Base-by-base conservation (phyloP, 2,113 vertebrate genomes). In the Mus musculus region DNA sequence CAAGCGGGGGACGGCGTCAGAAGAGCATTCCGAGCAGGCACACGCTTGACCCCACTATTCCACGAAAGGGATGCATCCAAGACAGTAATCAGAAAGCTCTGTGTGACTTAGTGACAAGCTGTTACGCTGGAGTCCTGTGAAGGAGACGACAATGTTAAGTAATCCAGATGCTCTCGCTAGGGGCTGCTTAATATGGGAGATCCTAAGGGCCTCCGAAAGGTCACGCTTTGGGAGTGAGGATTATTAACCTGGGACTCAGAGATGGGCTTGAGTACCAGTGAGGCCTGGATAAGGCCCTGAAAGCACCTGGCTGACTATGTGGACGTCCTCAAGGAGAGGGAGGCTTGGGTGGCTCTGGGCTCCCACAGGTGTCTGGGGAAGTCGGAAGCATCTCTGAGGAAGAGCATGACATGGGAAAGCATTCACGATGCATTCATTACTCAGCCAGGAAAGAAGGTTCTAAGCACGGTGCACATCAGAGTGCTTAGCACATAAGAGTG, bases 41-140 rank as follows among this genome's bases (percentile, higher is more conserved):
- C 22, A 76, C 8, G 42, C 88, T 16, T 87, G 54, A 91, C 54
- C 52, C 59, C 7, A 46, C 39, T 72, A 82, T 76, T 61, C 56
- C 36, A 56, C 17, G 52, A 39, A 2, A 94, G 54, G 84, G 81
- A 84, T 59, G 89, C 78, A 93, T 81, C n/a, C 85, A 88, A 91
- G 81, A 91, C 19, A 80, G 54, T 71, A 56, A 94, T 89, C 72
- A 89, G 67, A 67, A 59, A 75, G 22, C 49, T 69, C 28, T 42
- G 24, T 19, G 20, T 22, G 28, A 77, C 42, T 59, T 30, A 67
- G 2, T 36, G 39, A 91, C 30, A 82, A 90, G 76, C 9, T 3
- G 22, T 54, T 88, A 82, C 52, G 33, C 12, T 89, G n/a, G 69
- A 95, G 71, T n/a, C 84, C 36, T 65, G 28, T 67, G 46, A 59